A percentile compares a stretch with the other conserved stretches of the same genome.
phyloP scores from a whole-genome alignment of 1,140 invertebrate species.

The Galleria mellonella region DNA sequence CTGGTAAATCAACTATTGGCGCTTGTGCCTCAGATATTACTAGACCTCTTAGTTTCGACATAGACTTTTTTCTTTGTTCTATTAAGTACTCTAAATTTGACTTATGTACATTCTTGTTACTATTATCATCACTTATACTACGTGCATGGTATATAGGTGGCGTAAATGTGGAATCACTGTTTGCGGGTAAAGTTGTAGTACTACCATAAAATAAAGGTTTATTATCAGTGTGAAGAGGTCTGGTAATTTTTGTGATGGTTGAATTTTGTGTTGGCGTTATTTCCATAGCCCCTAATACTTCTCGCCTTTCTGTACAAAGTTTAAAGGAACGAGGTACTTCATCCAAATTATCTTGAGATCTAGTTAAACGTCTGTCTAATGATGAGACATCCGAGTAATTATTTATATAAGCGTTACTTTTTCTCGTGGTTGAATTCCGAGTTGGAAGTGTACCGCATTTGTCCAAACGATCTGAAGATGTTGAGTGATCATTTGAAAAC shows the following conservation, averaged over 20 bases:
- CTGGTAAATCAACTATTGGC: slow-evolving; percentile 78
- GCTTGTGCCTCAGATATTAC: slow-evolving; percentile 86
- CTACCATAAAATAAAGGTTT: slow-evolving; percentile 65
- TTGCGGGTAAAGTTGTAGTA: slow-evolving; percentile 50
- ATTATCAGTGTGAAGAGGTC: slow-evolving; percentile 28
- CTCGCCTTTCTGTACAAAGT: slow-evolving; percentile 50
- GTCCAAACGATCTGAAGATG: slow-evolving; percentile 65
- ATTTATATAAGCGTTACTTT: slow-evolving; percentile 40
- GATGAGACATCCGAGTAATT: slow-evolving; percentile 50
- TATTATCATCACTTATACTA: slow-evolving; percentile 63
- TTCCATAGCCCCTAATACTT: slow-evolving; percentile 55
- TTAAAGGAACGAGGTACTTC: slow-evolving; percentile 54
- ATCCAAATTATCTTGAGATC: slow-evolving; percentile 67
- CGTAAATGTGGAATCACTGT: slow-evolving; percentile 29
- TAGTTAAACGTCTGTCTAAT: slow-evolving; percentile 59
- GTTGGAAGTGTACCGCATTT: slow-evolving; percentile 68
- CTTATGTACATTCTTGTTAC: slow-evolving; percentile 65
- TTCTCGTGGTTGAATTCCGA: slow-evolving; percentile 53
- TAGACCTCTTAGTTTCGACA: slow-evolving; percentile 88
- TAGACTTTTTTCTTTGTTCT: slow-evolving; percentile 85
- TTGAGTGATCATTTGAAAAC: slow-evolving; percentile 79
- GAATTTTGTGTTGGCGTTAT: slow-evolving; percentile 15
- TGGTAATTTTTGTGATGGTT: slow-evolving; percentile 21
- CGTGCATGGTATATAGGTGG: slow-evolving; percentile 45
- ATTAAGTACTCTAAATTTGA: slow-evolving; percentile 80